Base-by-base conservation (phyloP, 2,113 vertebrate species). In the Tachysurus fulvidraco region DNA sequence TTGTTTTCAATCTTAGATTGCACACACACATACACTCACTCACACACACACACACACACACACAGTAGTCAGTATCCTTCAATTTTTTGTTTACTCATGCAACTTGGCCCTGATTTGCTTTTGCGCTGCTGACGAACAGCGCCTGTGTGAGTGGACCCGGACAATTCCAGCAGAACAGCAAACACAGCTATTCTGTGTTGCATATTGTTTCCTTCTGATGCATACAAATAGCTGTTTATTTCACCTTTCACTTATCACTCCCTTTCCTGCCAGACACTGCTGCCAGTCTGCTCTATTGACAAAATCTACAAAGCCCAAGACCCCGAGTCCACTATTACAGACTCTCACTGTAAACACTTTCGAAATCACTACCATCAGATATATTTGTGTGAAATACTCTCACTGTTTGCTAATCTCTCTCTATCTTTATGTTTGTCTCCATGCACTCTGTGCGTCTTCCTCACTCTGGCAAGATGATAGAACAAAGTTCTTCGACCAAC, bases 221-320 rank as follows among this genome's bases (percentile, higher is more conserved):
- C 91, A 93, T 93, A 93, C 91, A 92, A 91, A 94, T 93, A 92
- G 90, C 91, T 94, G 89, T 91, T 93, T 93, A 92, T 90, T 91
- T 92, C 89, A 89, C 78, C 81, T 89, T 88, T 80, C 85, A 86
- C 81, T 91, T 88, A 88, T 87, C 85, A 73, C 71, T 88, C 46
- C 84, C 83, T 84, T 91, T 91, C 76, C 85, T 81, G 57, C 82
- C 84, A 85, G 90, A 83, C 76, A 84, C 82, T 46, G 82, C 71
- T 87, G 86, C 76, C 83, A 84, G 67, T 55, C 16, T 30, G 25
- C 36, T 46, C 81, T n/a, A 46, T 55, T 50, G 28, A 87, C 79
- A 90, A 88, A 76, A 90, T 90, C 88, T 89, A 88, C 59, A 89
- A 85, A 89, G 88, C 88, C 89, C 84, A 80, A 85, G 85, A 83